Percentiles rank a stretch among this genome's conserved stretches.
phyloP scores from a whole-genome alignment of 2,888 invertebrate genomes.

The Tetragnatha montana region DNA sequence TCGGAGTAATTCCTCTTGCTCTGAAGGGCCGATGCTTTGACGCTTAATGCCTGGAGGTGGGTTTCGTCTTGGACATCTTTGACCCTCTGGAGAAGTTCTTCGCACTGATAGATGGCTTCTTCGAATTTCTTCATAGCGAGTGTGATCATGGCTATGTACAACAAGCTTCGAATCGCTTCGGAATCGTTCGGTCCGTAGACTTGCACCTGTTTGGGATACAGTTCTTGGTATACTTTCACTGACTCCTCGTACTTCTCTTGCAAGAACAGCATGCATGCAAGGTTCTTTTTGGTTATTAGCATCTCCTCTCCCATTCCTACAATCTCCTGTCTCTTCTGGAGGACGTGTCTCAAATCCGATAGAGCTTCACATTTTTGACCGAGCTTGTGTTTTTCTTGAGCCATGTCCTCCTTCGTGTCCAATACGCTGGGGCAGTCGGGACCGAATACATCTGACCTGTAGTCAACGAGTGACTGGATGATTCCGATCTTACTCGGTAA shows the following conservation, averaged over 20 bases:
- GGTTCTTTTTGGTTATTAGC: conserved; percentile 5
- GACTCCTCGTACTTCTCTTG: conserved; percentile 25
- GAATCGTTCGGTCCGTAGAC: not conserved
- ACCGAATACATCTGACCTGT: not conserved
- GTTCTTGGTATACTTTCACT: conserved; percentile 5
- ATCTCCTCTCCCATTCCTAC: conserved; percentile 15
- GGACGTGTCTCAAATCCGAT: not conserved
- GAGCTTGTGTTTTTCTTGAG: not conserved
- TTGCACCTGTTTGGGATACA: not conserved
- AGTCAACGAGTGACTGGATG: not conserved
- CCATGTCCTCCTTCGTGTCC: not conserved
- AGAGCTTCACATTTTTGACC: conserved; percentile 21
- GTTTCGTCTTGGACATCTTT: not conserved
- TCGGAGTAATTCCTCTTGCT: not conserved
- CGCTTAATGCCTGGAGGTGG: not conserved
- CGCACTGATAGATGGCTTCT: conserved; percentile 1
- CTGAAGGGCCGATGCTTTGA: not conserved
- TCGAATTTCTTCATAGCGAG: not conserved
- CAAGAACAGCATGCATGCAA: conserved; percentile 1
- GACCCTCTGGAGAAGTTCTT: not conserved
- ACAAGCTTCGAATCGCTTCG: not conserved
- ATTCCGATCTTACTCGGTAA: not conserved
- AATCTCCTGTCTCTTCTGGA: conserved; percentile 24
- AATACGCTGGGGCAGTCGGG: not conserved
- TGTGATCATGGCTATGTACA: not conserved